A percentile compares a stretch with the other conserved stretches of the same genome.
Evolutionary conservation across 2,113 vertebrate genomes (phyloP).

Genomic region (Laterallus jamaicensis): DNA sequence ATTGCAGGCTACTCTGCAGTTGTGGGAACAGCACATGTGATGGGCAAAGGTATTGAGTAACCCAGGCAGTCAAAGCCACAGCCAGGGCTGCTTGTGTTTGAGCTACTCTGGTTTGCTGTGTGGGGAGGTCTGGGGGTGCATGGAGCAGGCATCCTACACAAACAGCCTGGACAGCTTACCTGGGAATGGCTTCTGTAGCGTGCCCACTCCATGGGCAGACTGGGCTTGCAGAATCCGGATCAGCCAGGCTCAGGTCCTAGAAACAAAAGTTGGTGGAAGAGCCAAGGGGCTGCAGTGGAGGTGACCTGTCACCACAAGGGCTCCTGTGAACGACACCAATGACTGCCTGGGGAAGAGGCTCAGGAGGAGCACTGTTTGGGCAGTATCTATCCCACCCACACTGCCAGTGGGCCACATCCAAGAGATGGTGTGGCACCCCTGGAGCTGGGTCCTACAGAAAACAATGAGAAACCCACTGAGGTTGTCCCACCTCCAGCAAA

Average conservation of each 20-base stretch:
- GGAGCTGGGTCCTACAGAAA: neutral
- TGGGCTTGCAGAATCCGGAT: neutral
- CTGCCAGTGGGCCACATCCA: neutral
- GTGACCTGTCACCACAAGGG: neutral
- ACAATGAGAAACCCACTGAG: neutral
- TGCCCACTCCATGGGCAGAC: neutral
- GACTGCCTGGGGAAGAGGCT: neutral
- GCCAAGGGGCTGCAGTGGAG: neutral
- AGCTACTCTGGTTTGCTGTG: neutral
- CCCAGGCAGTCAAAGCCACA: neutral
- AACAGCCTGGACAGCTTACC: neutral
- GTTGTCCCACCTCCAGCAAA: neutral
- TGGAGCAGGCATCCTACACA: neutral
- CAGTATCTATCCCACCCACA: neutral
- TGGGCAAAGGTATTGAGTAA: no score
- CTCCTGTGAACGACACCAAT: accelerated
- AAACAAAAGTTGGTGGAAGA: neutral
- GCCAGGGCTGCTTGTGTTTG: neutral
- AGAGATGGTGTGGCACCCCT: neutral
- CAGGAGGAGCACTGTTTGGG: neutral
- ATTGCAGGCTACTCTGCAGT: neutral
- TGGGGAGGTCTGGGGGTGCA: neutral
- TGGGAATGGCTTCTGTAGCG: neutral
- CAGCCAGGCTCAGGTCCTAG: neutral
- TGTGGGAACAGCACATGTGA: neutral